Conservation (phyloP, 1,140 invertebrate genomes). For the Camponotus pennsylvanicus region DNA sequence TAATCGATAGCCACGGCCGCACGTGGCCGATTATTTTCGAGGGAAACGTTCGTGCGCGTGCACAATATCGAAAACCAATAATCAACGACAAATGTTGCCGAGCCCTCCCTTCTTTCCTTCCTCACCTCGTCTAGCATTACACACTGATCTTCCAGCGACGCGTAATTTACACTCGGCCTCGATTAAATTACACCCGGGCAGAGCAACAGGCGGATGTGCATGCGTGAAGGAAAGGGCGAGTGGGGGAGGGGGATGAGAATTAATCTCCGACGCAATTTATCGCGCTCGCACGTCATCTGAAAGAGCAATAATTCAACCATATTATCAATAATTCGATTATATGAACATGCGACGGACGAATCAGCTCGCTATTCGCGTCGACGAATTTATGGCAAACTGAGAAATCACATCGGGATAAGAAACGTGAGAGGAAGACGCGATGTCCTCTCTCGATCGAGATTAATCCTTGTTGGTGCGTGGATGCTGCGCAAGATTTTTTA, state of each 20-base stretch:
- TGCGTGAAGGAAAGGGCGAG: too few species aligned
- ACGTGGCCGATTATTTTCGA: slow-evolving; percentile 54
- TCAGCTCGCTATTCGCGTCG: slow-evolving; percentile 10
- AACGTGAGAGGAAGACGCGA: slow-evolving; percentile 5
- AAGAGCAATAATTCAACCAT: slow-evolving; percentile 44
- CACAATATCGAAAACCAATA: slow-evolving; percentile 61
- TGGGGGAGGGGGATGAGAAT: background rate
- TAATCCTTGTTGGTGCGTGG: background rate
- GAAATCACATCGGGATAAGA: slow-evolving; percentile 35
- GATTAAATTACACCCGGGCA: slow-evolving; percentile 48
- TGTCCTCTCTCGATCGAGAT: background rate
- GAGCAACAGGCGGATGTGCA: slow-evolving; percentile 55
- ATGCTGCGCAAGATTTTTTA: too few species aligned
- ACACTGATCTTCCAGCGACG: slow-evolving; percentile 42
- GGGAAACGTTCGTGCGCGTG: slow-evolving; percentile 25
- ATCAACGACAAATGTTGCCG: slow-evolving; percentile 58
- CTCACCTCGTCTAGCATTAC: background rate
- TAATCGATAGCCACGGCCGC: slow-evolving; percentile 44
- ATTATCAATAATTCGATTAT: slow-evolving; percentile 14
- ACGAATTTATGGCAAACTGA: slow-evolving; percentile 36
- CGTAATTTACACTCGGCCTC: slow-evolving; percentile 52
- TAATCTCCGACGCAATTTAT: slow-evolving; percentile 59
- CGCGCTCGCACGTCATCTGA: slow-evolving; percentile 21
- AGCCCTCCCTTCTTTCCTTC: background rate
- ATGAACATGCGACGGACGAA: background rate